Evolutionary conservation across 2,888 invertebrate genomes (phyloP).

Genomic region (Stratiomys singularior): DNA sequence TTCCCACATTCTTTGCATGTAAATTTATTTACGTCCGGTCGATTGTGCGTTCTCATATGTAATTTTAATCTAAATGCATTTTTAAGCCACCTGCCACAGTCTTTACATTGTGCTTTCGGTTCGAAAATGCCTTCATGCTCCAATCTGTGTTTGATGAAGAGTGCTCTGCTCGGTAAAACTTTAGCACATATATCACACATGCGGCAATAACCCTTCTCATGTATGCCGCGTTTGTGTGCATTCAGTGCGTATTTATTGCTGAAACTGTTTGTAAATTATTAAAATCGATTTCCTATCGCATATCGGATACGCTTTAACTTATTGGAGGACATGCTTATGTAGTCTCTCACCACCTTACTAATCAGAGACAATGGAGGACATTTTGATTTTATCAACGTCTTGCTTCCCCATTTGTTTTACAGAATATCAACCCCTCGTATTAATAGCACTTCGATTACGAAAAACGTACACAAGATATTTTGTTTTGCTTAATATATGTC

Average conservation of each 20-base stretch:
- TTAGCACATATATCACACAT: conserved; percentile 48
- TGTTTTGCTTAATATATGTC: too few relatives aligned
- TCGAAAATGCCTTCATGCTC: conserved; percentile 39
- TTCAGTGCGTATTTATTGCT: conserved; percentile 36
- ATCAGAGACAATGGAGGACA: too few relatives aligned
- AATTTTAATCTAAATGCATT: conserved; percentile 34
- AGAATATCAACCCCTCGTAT: too few relatives aligned
- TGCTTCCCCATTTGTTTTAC: too few relatives aligned
- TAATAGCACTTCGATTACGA: too few relatives aligned
- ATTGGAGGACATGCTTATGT: too few relatives aligned
- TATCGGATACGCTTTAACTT: background rate
- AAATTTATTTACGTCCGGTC: conserved; percentile 31
- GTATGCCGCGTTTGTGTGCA: conserved; percentile 34
- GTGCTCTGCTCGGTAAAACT: conserved; percentile 42
- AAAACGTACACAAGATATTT: too few relatives aligned
- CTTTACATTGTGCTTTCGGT: conserved; percentile 48
- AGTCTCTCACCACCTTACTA: too few relatives aligned
- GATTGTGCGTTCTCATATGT: conserved; percentile 45
- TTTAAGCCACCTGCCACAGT: conserved; percentile 49
- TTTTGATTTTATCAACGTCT: too few relatives aligned
- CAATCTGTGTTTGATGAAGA: conserved; percentile 41
- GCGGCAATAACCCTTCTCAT: conserved; percentile 17
- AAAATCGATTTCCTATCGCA: conserved; percentile 2
- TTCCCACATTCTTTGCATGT: conserved; percentile 50
- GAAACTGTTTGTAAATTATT: conserved; percentile 37